A percentile compares a stretch with the other conserved stretches of the same genome.
These are phyloP conservation scores for Odontomyia ornata DNA, from an alignment of 2,888 invertebrate species.

Conservation along the genomic window DNA sequence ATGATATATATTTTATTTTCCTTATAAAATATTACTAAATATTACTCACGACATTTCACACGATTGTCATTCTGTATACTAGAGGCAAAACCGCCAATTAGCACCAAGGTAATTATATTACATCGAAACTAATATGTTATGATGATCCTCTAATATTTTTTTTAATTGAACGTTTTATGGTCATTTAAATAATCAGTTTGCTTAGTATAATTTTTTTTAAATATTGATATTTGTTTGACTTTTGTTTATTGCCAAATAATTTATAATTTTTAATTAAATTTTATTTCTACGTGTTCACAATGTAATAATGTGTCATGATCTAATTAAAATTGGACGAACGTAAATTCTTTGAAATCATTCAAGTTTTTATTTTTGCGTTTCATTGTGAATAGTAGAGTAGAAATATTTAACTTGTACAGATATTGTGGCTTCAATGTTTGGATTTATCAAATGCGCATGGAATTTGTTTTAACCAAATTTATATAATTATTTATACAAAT, in stretches of 20 bases:
- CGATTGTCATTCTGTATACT: constrained; percentile 27
- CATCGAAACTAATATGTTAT: background rate
- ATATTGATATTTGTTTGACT: constrained; percentile 36
- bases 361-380: background rate
- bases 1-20: background rate
- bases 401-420: constrained; percentile 21
- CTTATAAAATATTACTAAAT: background rate
- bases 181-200: background rate
- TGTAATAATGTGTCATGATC: background rate
- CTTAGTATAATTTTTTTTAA: constrained; percentile 24
- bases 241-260: constrained; percentile 36
- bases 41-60: constrained; percentile 39
- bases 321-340: background rate
- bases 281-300: background rate
- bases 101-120: constrained; percentile 48
- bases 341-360: background rate
- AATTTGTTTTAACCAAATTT: background rate
- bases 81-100: constrained; percentile 38
- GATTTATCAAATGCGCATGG: background rate
- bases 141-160: background rate
- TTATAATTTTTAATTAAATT: background rate
- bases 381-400: constrained; percentile 7
- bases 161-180: too few relatives aligned
- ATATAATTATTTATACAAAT: background rate
- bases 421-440: constrained; percentile 13